These are phyloP conservation scores for Mechanitis messenoides DNA, from an alignment of 2,888 invertebrate genomes.

Conservation along the genomic window DNA sequence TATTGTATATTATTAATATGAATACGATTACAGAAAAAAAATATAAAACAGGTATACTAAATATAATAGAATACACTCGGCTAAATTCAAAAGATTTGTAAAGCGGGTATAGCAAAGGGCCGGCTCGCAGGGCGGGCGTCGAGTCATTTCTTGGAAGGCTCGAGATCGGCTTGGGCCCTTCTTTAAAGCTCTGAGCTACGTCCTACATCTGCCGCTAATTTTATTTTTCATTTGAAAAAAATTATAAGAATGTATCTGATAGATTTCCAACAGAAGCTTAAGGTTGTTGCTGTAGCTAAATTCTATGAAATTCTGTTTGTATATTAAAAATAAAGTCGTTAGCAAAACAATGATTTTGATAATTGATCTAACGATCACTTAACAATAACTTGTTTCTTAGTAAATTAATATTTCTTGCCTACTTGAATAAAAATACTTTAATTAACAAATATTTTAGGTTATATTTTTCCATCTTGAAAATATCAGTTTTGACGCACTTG, in stretches of 20 bases:
- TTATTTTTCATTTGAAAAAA: slow-evolving; percentile 34
- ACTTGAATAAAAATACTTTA: no score
- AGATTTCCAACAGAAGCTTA: slow-evolving; percentile 28
- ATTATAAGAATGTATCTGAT: slow-evolving; percentile 30
- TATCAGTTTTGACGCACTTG: no score
- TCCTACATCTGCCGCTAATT: slow-evolving; percentile 67
- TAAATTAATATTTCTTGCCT: no score
- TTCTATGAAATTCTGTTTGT: not conserved
- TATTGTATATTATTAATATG: not conserved
- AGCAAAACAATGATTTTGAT: no score
- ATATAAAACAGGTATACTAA: slow-evolving; percentile 23
- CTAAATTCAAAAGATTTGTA: slow-evolving; percentile 60
- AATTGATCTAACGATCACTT: no score
- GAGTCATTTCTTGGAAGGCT: slow-evolving; percentile 69
- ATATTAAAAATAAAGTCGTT: no score
- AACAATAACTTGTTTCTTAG: no score
- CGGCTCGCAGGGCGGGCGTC: slow-evolving; percentile 41
- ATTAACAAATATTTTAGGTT: no score
- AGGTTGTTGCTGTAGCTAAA: not conserved
- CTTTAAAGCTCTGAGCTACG: slow-evolving; percentile 49
- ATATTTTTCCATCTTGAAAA: no score
- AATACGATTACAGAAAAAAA: slow-evolving; percentile 37
- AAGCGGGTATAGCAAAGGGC: slow-evolving; percentile 32
- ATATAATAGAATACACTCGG: slow-evolving; percentile 61
- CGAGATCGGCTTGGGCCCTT: slow-evolving; percentile 50